A percentile compares a stretch with the other conserved stretches of the same genome.
phyloP scores from a whole-genome alignment of 2,797 vertebrate species.

The Antrozous pallidus region DNA sequence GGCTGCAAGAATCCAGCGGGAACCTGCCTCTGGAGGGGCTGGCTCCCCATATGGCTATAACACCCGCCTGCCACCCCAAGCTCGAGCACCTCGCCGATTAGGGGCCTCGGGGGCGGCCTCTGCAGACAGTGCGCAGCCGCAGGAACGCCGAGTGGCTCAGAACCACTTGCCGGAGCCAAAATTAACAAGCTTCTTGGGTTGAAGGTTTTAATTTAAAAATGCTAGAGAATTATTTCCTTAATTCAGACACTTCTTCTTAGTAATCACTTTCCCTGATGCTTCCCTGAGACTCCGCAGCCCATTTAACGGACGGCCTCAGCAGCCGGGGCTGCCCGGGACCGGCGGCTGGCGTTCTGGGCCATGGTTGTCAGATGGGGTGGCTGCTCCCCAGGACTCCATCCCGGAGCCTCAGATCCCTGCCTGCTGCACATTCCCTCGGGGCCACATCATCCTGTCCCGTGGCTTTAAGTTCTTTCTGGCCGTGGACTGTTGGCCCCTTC shows the following conservation, averaged over 20 bases:
- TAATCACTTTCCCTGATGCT: constrained; percentile 25
- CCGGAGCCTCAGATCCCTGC: neutral
- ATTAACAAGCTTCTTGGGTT: constrained; percentile 64
- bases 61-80: neutral
- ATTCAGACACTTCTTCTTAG: constrained; percentile 59
- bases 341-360: accelerated
- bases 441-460: neutral
- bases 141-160: neutral
- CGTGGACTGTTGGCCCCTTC: neutral
- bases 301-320: neutral
- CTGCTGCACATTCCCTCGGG: neutral
- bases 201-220: constrained; percentile 72
- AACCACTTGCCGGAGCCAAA: constrained; percentile 22
- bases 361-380: neutral
- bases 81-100: neutral
- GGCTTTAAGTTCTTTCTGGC: neutral
- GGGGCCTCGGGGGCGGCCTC: constrained; percentile 38
- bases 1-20: neutral
- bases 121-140: neutral
- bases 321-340: neutral
- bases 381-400: neutral
- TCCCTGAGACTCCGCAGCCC: neutral
- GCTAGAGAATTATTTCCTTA: constrained; percentile 65
- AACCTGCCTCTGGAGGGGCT: neutral
- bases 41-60: constrained; percentile 17